Percentiles rank a stretch among this genome's conserved stretches.
Conservation (phyloP, 2,797 vertebrate genomes). For the Mus minutoides region DNA sequence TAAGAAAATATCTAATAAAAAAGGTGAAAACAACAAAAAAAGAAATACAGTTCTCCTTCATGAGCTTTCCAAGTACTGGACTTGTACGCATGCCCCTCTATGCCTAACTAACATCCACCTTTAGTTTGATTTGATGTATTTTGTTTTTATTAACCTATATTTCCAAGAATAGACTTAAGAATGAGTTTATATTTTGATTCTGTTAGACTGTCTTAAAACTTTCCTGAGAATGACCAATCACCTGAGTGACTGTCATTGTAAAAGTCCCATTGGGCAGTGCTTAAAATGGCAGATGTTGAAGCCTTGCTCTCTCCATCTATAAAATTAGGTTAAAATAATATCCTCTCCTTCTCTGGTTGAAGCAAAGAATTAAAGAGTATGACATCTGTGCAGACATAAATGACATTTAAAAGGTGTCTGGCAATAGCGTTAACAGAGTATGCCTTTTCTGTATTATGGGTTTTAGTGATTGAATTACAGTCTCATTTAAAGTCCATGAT, state of each 20-base stretch:
- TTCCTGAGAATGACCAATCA: background rate
- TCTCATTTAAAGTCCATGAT: background rate
- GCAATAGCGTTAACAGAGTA: background rate
- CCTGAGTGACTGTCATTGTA: background rate
- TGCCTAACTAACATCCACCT: background rate
- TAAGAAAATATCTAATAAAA: too few relatives aligned
- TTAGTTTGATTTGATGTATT: conserved; percentile 5
- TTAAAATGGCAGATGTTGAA: background rate
- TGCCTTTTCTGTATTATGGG: background rate
- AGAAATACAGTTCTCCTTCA: background rate
- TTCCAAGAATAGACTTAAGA: background rate
- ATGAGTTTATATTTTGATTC: background rate
- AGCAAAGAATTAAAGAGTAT: background rate
- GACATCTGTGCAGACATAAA: background rate
- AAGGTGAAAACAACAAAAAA: too few relatives aligned
- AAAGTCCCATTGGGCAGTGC: background rate
- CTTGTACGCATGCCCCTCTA: background rate
- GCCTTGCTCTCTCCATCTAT: background rate
- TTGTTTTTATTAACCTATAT: background rate
- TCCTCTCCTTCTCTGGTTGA: background rate
- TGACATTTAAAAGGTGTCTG: background rate
- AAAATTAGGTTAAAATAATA: background rate
- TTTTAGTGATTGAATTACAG: conserved; percentile 1
- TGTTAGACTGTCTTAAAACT: background rate
- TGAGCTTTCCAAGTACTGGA: too few relatives aligned